These are phyloP conservation scores for Danionella dracula DNA, from an alignment of 2,797 vertebrate species.

Conservation along the genomic window DNA sequence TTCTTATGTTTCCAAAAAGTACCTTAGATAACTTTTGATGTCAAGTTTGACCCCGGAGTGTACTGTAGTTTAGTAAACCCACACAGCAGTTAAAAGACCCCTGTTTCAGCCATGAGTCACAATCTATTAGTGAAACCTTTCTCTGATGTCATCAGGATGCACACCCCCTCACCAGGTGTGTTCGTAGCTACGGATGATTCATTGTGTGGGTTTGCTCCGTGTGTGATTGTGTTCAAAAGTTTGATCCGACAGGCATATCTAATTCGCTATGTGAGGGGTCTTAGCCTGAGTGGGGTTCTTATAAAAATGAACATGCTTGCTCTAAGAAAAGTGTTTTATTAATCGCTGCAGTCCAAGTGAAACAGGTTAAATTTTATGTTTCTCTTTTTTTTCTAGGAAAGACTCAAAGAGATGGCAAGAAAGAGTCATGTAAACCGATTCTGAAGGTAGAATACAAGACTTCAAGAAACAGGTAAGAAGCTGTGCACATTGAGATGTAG, in stretches of 20 bases:
- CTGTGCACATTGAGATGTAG: too few relatives aligned
- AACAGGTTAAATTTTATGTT: background rate
- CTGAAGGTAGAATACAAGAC: slow-evolving; percentile 98
- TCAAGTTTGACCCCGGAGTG: background rate
- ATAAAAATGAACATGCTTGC: background rate
- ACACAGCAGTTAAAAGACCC: background rate
- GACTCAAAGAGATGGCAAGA: slow-evolving; percentile 89
- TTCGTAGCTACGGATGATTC: slow-evolving; percentile 20
- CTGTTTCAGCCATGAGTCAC: slow-evolving; percentile 22
- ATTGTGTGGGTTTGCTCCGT: slow-evolving; percentile 5
- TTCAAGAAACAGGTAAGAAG: slow-evolving; percentile 82
- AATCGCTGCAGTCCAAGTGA: background rate
- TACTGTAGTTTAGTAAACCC: background rate
- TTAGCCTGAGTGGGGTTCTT: background rate
- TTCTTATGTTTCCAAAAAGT: too few relatives aligned
- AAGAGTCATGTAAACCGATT: slow-evolving; percentile 96
- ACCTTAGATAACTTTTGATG: background rate
- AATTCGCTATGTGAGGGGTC: slow-evolving; percentile 23
- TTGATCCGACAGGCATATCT: slow-evolving; percentile 26
- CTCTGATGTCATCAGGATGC: slow-evolving; percentile 16
- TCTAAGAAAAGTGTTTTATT: background rate
- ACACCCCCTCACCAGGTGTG: slow-evolving; percentile 18
- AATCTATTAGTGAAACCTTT: slow-evolving; percentile 20
- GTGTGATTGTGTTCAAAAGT: background rate
- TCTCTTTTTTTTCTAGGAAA: slow-evolving; percentile 73